These are phyloP conservation scores for Nasonia longicornis DNA, from an alignment of 1,140 invertebrate genomes.

Conservation along the genomic window DNA sequence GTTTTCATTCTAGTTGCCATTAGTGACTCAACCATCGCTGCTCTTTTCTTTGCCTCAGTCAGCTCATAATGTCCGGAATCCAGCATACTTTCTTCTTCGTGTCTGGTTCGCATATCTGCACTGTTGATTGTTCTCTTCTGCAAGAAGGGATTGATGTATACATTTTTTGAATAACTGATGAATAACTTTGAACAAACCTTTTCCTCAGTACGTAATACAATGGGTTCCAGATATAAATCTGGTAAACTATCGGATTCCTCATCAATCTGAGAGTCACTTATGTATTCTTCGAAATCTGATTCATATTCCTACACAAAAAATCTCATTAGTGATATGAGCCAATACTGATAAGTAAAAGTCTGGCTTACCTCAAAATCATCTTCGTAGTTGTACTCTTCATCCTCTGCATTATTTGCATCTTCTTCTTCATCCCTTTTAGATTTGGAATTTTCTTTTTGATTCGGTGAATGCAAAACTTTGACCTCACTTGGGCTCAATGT, in stretches of 20 bases:
- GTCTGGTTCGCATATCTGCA: constrained; percentile 55
- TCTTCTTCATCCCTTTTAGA: not conserved
- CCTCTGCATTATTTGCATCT: not conserved
- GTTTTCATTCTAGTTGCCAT: constrained; percentile 58
- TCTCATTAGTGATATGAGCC: constrained; percentile 20
- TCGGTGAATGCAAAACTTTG: constrained; percentile 52
- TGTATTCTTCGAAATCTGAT: constrained; percentile 72
- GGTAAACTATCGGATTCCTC: constrained; percentile 55
- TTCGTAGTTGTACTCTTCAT: constrained; percentile 61
- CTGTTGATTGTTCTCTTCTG: constrained; percentile 52
- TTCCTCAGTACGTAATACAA: constrained; percentile 57
- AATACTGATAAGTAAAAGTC: not conserved
- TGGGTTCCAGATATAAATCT: constrained; percentile 54
- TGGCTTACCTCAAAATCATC: constrained; percentile 69
- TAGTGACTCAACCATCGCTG: constrained; percentile 59
- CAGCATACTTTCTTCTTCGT: constrained; percentile 74
- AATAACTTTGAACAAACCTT: constrained; percentile 50
- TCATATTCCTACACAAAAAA: constrained; percentile 67
- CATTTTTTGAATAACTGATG: too few species aligned
- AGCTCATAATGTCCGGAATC: constrained; percentile 79
- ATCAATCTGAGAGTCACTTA: constrained; percentile 60
- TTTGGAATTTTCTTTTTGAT: constrained; percentile 19
- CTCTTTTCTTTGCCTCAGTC: constrained; percentile 65
- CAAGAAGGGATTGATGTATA: not conserved
- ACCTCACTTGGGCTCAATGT: constrained; percentile 62